phyloP scores from a whole-genome alignment of 1,140 invertebrate genomes.

The Trichonephila clavata region DNA sequence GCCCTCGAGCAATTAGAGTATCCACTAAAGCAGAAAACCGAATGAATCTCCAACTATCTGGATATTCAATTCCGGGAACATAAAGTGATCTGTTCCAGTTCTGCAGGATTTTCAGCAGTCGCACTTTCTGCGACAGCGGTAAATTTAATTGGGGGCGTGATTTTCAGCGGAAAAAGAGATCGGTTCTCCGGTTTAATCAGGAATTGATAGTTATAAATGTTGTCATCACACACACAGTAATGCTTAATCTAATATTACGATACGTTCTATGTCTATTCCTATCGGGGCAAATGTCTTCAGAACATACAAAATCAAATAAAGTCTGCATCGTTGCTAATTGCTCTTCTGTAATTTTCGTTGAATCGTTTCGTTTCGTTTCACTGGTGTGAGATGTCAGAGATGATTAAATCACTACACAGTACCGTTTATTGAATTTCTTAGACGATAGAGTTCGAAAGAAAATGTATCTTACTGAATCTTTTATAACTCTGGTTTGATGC shows the following conservation, averaged over 20 bases:
- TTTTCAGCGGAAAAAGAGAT: neutral
- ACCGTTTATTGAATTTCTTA: neutral
- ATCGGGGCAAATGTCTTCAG: neutral
- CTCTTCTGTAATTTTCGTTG: neutral
- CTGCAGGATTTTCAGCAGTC: neutral
- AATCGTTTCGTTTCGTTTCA: neutral
- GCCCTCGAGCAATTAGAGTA: too few relatives aligned
- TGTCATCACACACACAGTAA: neutral
- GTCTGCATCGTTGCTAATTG: constrained; percentile 40
- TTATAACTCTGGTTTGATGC: neutral
- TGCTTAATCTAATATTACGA: neutral
- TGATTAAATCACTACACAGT: neutral
- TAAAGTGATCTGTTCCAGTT: too few relatives aligned
- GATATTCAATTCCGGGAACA: neutral
- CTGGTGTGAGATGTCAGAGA: neutral
- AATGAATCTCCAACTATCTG: neutral
- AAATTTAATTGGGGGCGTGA: neutral
- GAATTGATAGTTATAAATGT: constrained; percentile 41
- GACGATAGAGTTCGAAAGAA: neutral
- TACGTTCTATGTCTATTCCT: neutral
- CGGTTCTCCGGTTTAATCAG: neutral
- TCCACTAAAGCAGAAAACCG: too few relatives aligned
- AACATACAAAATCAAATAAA: neutral
- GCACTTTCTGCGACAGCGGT: neutral
- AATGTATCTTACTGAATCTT: neutral